Conservation (phyloP, 2,797 vertebrate genomes). For the Premnoplex brunnescens region DNA sequence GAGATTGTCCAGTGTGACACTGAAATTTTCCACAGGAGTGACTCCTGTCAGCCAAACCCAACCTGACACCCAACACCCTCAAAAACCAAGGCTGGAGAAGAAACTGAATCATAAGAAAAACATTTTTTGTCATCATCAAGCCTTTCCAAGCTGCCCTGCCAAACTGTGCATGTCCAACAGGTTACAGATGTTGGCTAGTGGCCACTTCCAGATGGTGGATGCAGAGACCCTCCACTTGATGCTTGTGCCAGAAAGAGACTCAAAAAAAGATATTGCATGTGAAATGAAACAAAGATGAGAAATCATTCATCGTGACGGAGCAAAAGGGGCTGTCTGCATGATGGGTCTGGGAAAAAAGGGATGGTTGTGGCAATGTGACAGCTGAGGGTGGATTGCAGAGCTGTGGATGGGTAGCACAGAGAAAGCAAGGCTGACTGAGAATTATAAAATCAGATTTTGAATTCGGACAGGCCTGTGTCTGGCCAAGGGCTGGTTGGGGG, state of each 20-base stretch:
- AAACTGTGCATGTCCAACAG: neutral
- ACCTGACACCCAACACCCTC: neutral
- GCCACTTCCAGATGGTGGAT: neutral
- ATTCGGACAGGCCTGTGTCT: neutral
- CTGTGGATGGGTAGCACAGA: neutral
- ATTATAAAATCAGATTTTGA: neutral
- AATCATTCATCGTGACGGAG: rapidly evolving
- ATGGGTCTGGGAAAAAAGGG: neutral
- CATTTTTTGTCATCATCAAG: neutral
- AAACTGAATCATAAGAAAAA: neutral
- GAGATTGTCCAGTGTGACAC: neutral
- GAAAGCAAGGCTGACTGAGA: neutral
- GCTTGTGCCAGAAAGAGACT: neutral
- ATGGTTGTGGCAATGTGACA: neutral
- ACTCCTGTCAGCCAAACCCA: neutral
- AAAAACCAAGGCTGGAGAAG: neutral
- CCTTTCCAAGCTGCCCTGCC: neutral
- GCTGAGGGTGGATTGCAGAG: neutral
- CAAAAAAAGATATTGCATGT: neutral
- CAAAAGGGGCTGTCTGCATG: neutral
- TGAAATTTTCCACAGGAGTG: neutral
- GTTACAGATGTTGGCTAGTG: neutral
- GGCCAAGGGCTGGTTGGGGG: neutral
- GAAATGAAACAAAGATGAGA: neutral
- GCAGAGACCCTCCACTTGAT: neutral